Percentiles rank a stretch among this genome's conserved stretches.
These are phyloP conservation scores for Centropus unirufus DNA, from an alignment of 2,113 vertebrate species.

Conservation along the genomic window DNA sequence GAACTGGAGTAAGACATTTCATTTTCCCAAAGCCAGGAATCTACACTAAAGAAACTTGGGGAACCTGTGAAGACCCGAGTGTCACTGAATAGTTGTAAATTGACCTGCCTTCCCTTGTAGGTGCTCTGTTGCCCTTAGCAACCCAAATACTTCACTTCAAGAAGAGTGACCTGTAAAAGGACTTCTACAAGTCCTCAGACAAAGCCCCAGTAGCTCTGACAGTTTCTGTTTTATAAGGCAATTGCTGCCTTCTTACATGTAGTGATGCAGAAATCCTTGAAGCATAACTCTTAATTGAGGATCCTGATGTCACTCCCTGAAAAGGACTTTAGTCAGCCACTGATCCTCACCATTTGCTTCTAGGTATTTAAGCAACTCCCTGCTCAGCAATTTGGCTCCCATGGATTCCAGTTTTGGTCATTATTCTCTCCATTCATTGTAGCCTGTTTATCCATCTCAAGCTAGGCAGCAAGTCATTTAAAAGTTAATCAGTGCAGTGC, in stretches of 20 bases:
- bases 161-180: neutral
- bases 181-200: neutral
- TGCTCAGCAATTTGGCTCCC: slow-evolving; percentile 26
- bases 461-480: slow-evolving; percentile 64
- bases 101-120: neutral
- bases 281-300: neutral
- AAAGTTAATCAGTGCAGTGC: slow-evolving; percentile 66
- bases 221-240: neutral
- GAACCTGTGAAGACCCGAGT: neutral
- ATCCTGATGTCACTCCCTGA: slow-evolving; percentile 8
- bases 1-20: neutral
- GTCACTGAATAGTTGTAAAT: neutral
- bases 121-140: neutral
- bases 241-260: neutral
- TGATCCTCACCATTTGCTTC: slow-evolving; percentile 55
- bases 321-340: slow-evolving; percentile 40
- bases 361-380: slow-evolving; percentile 53
- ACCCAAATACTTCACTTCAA: neutral
- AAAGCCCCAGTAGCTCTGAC: neutral
- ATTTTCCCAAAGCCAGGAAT: neutral
- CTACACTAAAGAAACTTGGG: fast-evolving
- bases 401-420: slow-evolving; percentile 32
- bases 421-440: slow-evolving; percentile 49
- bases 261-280: neutral
- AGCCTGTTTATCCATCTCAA: slow-evolving; percentile 51